Evolutionary conservation across 2,888 invertebrate species (phyloP).

Genomic region (Rotaria sp.): DNA sequence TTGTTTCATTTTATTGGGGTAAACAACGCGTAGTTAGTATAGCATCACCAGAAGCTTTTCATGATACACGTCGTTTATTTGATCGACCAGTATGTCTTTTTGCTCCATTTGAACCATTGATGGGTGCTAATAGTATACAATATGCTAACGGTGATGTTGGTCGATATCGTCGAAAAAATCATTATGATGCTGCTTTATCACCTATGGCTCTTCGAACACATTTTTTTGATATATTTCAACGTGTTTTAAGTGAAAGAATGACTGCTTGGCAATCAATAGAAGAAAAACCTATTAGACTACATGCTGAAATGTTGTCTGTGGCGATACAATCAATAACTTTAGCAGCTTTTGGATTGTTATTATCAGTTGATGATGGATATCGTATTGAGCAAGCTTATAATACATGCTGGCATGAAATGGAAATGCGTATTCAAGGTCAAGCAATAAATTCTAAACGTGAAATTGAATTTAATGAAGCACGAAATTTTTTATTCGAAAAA

Average conservation of each 20-base stretch:
- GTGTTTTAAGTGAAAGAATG: background rate
- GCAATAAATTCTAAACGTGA: background rate
- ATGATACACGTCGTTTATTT: slow-evolving; percentile 50
- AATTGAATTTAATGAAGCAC: background rate
- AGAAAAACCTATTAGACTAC: background rate
- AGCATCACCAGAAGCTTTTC: slow-evolving; percentile 52
- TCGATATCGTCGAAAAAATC: slow-evolving; percentile 44
- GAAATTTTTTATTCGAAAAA: background rate
- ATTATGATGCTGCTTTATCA: slow-evolving; percentile 44
- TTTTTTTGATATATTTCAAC: background rate
- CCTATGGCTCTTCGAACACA: slow-evolving; percentile 26
- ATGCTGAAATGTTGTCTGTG: slow-evolving; percentile 12
- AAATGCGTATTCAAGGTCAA: background rate
- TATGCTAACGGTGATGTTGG: slow-evolving; percentile 50
- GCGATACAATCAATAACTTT: background rate
- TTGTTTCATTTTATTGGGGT: slow-evolving; percentile 56
- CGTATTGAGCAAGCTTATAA: background rate
- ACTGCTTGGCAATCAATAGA: background rate
- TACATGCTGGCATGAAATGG: background rate
- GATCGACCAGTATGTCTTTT: slow-evolving; percentile 53
- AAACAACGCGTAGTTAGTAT: slow-evolving; percentile 52
- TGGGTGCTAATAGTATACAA: slow-evolving; percentile 47
- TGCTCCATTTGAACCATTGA: slow-evolving; percentile 47
- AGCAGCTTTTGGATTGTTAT: background rate
- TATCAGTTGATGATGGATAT: background rate